phyloP scores from a whole-genome alignment of 2,797 vertebrate genomes.

The Podargus strigoides region DNA sequence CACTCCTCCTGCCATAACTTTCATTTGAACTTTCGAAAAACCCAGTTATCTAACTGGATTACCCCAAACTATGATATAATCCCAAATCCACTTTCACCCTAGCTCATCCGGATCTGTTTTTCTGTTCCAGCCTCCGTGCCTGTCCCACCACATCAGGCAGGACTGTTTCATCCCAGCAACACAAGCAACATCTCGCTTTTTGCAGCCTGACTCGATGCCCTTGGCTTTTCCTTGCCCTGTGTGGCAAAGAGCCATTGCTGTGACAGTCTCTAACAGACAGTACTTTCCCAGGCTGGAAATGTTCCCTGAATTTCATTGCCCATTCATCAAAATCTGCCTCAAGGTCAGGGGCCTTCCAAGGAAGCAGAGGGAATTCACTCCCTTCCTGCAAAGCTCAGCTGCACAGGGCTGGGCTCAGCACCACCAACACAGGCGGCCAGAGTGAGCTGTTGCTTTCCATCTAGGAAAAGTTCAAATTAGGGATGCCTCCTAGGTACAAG shows the following conservation, averaged over 20 bases:
- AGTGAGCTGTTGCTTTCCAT: not conserved
- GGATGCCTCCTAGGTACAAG: not conserved
- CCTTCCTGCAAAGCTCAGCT: not conserved
- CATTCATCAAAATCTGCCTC: not conserved
- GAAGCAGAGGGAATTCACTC: not conserved
- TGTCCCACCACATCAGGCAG: not conserved
- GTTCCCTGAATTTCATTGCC: not conserved
- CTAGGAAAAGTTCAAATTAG: not conserved
- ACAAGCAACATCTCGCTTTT: not conserved
- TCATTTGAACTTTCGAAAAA: not conserved
- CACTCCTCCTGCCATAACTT: not conserved
- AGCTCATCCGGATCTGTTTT: not conserved
- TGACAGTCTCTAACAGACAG: not conserved
- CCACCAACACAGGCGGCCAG: not conserved
- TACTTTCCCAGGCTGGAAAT: conserved; percentile 5
- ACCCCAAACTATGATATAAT: not conserved
- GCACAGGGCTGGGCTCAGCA: not conserved
- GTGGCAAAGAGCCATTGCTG: not conserved
- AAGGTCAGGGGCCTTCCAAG: not conserved
- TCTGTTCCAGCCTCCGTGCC: not conserved
- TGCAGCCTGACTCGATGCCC: not conserved
- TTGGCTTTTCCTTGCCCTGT: not conserved
- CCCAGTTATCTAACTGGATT: not conserved
- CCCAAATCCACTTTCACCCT: not conserved
- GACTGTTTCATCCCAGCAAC: not conserved